Conservation (phyloP, 2,888 invertebrate genomes). For the Microchrysa polita region DNA sequence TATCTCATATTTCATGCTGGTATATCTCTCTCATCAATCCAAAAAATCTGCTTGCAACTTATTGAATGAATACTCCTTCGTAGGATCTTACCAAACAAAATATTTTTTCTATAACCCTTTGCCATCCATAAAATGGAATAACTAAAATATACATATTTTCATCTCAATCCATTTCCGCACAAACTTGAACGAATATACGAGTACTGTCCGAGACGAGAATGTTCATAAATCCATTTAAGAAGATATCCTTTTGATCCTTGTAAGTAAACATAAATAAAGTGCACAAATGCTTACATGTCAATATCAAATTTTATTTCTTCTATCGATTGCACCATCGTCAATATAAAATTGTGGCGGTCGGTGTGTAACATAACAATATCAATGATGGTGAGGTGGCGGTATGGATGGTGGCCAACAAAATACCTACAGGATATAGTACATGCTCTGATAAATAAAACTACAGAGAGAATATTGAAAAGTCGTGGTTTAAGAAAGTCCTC, state of each 20-base stretch:
- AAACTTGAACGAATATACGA: background rate
- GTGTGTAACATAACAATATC: no score
- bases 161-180: background rate
- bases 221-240: conserved; percentile 48
- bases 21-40: background rate
- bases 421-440: conserved; percentile 34
- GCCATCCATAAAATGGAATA: no score
- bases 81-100: no score
- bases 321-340: background rate
- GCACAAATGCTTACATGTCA: conserved; percentile 24
- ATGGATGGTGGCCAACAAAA: conserved; percentile 34
- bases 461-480: conserved; percentile 37
- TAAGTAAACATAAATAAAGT: conserved; percentile 46
- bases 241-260: conserved; percentile 48
- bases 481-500: background rate
- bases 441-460: conserved; percentile 27
- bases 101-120: no score
- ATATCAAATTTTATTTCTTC: conserved; percentile 31
- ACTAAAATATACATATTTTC: no score
- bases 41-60: background rate
- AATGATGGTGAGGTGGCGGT: no score
- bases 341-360: conserved; percentile 34
- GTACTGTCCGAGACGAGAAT: background rate
- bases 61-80: no score
- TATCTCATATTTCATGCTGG: background rate